phyloP scores from a whole-genome alignment of 2,797 vertebrate genomes.

The Varecia variegata region DNA sequence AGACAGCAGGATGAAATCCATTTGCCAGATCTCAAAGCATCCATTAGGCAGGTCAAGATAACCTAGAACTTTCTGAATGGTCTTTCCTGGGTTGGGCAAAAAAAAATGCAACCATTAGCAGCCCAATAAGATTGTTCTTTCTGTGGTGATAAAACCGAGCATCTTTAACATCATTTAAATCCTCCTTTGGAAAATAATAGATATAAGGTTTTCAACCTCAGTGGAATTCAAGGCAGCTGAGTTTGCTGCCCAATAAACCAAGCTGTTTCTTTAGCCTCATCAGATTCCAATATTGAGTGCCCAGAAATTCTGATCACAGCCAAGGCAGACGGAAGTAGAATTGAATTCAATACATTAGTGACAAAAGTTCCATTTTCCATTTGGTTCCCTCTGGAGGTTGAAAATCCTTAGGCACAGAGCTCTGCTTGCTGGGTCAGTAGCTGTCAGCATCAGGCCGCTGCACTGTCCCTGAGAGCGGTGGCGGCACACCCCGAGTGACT shows the following conservation, averaged over 20 bases:
- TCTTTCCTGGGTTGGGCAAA: not conserved
- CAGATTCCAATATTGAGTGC: not conserved
- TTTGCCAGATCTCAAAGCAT: not conserved
- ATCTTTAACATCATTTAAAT: not conserved
- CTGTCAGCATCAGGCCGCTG: not conserved
- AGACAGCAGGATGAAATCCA: not conserved
- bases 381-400: not conserved
- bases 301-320: not conserved
- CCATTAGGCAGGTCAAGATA: not conserved
- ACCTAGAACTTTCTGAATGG: not conserved
- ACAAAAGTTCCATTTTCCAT: not conserved
- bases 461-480: too few relatives aligned
- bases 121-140: not conserved
- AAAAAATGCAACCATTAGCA: not conserved
- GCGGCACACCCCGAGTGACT: fast-evolving
- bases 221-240: not conserved
- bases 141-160: not conserved
- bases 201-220: not conserved
- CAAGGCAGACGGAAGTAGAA: not conserved
- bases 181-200: not conserved
- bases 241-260: fast-evolving
- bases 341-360: not conserved
- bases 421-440: not conserved
- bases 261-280: not conserved
- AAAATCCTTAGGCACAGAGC: not conserved